Evolutionary conservation across 2,888 invertebrate genomes (phyloP).

Genomic region (Ashinkailepas kermadecensis): DNA sequence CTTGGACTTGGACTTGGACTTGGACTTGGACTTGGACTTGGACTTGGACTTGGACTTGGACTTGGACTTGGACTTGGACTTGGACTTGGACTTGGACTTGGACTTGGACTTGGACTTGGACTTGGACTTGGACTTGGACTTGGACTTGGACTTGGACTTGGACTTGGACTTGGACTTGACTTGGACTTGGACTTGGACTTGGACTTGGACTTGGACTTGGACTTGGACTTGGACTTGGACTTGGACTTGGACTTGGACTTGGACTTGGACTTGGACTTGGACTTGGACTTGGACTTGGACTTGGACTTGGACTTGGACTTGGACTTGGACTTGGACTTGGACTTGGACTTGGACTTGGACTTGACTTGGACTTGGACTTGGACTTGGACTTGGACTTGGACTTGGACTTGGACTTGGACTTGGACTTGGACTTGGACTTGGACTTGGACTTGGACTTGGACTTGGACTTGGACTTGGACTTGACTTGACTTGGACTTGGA

Average conservation of each 20-base stretch:
- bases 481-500: no score
- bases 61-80: constrained; percentile 13
- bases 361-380: no score
- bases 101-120: constrained; percentile 10
- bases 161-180: neutral
- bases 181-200: no score
- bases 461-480: constrained; percentile 5
- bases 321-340: constrained; percentile 6
- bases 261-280: constrained; percentile 14
- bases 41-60: constrained; percentile 12
- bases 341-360: constrained; percentile 14
- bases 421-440: constrained; percentile 14
- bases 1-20: constrained; percentile 11
- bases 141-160: neutral
- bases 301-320: neutral
- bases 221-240: constrained; percentile 14
- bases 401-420: constrained; percentile 14
- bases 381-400: constrained; percentile 14
- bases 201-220: constrained; percentile 14
- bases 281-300: constrained; percentile 10
- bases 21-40: constrained; percentile 24
- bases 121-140: neutral
- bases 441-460: constrained; percentile 10
- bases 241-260: constrained; percentile 14
- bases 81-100: constrained; percentile 20